Evolutionary conservation across 2,113 vertebrate species (phyloP), one percentile per base, ranked within the genome.

Genomic region (Clarias macrocephalus): DNA sequence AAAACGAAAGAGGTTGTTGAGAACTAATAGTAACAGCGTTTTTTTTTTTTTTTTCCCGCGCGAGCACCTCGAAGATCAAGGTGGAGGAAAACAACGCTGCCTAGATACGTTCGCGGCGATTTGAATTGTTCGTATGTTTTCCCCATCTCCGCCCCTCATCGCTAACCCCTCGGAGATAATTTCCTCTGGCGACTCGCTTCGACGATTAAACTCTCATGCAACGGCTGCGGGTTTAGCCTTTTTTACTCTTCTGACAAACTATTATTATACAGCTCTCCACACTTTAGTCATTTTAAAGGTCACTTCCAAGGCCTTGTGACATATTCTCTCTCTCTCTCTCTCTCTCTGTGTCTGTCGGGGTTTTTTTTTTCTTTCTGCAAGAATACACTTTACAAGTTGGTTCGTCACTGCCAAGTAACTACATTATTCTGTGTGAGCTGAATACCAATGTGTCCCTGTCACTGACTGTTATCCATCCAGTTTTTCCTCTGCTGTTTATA

Each of bases 251-350:
- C 65, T 88, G 84, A 79, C 88, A 89, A 89, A 89, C 88, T 87
- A 83, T 89, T 89, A 88, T 90, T 86, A 88, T 85, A 87, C 73
- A 82, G 82, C 80, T 81, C 79, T 81, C 65, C 83, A 75, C 56
- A 75, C 72, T 88, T 83, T 80, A 82, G 87, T 89, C 85, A 72
- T 88, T 89, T 85, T 86, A 88, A 91, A 89, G 90, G 88, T 90
- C 89, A 85, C 79, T 86, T 42, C 80, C n/a, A 76, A 82, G 87
- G 84, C 77, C 86, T 88, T 73, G 60, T 85, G 89, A 88, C 85
- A 86, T 85, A 83, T 89, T 87, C 56, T 42, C 48, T 48, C 25
- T 83, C 12, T 30, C 80, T 59, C 30, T 72, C 37, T 85, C 42
- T 85, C 59, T 80, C 88, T 66, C n/a, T n/a, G n/a, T 18, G 16